Percentiles rank a stretch among this genome's conserved stretches.
These are phyloP conservation scores for Acanthopleura granulata DNA, from an alignment of 2,888 invertebrate species.

Conservation along the genomic window DNA sequence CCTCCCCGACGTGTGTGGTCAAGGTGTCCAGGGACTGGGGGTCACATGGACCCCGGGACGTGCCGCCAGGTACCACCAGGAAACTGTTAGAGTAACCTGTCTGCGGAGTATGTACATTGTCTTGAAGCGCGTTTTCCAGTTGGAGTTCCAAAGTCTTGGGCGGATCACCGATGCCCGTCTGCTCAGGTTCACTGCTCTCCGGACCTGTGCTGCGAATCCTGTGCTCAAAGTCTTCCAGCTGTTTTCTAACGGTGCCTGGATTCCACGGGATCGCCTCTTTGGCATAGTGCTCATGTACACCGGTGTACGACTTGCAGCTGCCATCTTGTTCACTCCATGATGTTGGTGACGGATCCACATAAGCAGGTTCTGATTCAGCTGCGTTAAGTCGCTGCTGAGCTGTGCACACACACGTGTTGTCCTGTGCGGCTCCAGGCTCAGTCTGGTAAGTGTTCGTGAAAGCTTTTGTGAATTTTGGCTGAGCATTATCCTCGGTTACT, in stretches of 20 bases:
- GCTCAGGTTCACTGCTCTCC: neutral
- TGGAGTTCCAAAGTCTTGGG: neutral
- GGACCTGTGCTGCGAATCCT: conserved; percentile 41
- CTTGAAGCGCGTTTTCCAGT: no score
- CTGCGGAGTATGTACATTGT: neutral
- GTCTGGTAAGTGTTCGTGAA: conserved; percentile 36
- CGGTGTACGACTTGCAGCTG: neutral
- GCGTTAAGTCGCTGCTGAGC: neutral
- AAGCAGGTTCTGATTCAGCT: neutral
- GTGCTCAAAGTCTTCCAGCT: conserved; percentile 76
- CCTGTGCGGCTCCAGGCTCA: conserved; percentile 19
- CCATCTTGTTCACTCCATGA: neutral
- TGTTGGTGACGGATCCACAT: neutral
- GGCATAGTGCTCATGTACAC: conserved; percentile 68
- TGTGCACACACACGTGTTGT: neutral
- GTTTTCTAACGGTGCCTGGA: conserved; percentile 78
- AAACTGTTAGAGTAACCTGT: conserved; percentile 13
- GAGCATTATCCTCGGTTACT: neutral
- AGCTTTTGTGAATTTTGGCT: conserved; percentile 24
- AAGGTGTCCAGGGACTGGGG: neutral
- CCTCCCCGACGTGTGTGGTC: neutral
- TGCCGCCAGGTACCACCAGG: neutral
- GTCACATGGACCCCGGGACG: neutral
- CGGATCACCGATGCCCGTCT: neutral
- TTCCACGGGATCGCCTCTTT: conserved; percentile 78